These are phyloP conservation scores for Acrobasis suavella DNA, from an alignment of 2,888 invertebrate species.

Conservation along the genomic window DNA sequence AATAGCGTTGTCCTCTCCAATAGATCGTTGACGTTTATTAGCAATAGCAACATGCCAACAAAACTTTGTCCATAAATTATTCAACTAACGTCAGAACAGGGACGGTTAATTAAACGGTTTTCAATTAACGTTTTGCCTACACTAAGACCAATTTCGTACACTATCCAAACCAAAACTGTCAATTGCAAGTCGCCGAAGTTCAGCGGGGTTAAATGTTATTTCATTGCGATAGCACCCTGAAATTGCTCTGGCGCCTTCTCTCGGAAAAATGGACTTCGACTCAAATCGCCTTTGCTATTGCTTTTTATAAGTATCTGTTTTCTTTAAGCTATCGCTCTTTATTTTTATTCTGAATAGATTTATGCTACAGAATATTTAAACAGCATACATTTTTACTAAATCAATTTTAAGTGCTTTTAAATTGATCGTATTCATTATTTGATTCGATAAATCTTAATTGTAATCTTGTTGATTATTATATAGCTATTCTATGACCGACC, in stretches of 20 bases:
- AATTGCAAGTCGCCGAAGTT: not conserved
- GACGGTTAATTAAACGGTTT: not conserved
- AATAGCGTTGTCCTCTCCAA: not conserved
- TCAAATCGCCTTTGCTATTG: not conserved
- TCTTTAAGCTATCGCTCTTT: not conserved
- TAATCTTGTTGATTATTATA: no score
- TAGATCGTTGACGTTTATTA: not conserved
- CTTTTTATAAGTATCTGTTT: not conserved
- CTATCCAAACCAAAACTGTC: constrained; percentile 5
- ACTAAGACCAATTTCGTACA: not conserved
- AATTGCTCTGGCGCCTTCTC: not conserved
- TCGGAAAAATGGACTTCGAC: not conserved
- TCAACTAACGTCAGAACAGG: not conserved
- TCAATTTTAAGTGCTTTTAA: no score
- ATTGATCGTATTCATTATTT: no score
- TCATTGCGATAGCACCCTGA: constrained; percentile 1
- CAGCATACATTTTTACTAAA: no score
- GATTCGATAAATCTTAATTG: no score
- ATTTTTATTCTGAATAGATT: no score
- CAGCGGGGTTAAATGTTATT: constrained; percentile 2
- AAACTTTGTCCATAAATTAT: not conserved
- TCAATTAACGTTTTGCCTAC: not conserved
- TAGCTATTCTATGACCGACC: no score
- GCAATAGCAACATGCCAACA: not conserved
- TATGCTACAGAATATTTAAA: no score